Evolutionary conservation across 1,140 invertebrate species (phyloP).

Genomic region (Lepidurus packardi): DNA sequence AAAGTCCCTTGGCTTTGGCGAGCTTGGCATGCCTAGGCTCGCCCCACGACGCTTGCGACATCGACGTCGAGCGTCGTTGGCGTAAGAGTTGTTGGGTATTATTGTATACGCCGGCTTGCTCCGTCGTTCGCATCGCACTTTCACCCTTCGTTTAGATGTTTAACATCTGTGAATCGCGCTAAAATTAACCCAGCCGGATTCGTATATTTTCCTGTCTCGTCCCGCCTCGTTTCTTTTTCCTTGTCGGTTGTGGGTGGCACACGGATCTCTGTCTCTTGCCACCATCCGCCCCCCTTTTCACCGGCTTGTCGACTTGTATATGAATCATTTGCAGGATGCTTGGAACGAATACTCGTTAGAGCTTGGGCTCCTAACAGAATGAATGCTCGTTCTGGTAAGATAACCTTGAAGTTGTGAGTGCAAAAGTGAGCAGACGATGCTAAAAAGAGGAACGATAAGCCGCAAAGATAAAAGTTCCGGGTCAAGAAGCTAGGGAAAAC

Average conservation of each 20-base stretch:
- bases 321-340: conserved; percentile 11
- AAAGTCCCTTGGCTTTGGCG: background rate
- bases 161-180: background rate
- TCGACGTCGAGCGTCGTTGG: background rate
- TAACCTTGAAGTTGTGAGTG: background rate
- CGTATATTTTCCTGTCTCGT: no score
- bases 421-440: background rate
- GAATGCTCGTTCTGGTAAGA: no score
- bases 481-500: background rate
- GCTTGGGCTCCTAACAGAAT: no score
- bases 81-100: background rate
- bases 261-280: background rate
- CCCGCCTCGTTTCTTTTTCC: background rate
- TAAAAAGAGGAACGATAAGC: background rate
- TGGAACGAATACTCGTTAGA: background rate
- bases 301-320: background rate
- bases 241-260: background rate
- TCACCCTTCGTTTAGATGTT: background rate
- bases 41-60: background rate
- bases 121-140: background rate
- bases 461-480: conserved; percentile 7
- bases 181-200: background rate
- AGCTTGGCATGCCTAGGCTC: background rate
- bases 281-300: background rate
- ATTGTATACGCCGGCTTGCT: background rate